Evolutionary conservation across 2,797 vertebrate genomes (phyloP), one percentile per base, ranked within the genome.

Genomic region (Delichon dasypus): DNA sequence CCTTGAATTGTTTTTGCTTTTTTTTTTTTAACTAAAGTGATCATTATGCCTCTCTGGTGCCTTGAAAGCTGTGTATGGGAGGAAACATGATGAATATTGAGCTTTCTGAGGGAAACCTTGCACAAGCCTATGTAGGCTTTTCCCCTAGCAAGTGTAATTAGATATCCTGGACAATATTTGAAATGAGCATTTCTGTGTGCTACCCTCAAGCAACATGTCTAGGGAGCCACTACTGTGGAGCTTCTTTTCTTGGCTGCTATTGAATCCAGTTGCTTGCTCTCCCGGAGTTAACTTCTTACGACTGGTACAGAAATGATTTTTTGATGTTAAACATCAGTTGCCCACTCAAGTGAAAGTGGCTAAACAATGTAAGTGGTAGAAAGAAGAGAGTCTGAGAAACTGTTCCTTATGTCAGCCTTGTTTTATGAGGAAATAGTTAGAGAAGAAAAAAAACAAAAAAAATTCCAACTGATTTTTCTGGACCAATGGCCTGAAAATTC

Each of bases 31-130:
- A 61, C 65, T 85, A 5, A 80, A 71, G 53, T 36, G 36, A 27
- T 83, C 17, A 7, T 80, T 91, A 85, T 77, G 29, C 4, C 50
- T 16, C 30, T 76, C n/a, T 76, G 21, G 25, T 82, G 34, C 38
- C 50, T 62, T 58, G 50, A 65, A 65, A 83, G 34, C 32, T 40
- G 16, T 0, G 0, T 38, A 7, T 3, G 1, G 60, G 75, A 81
- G 55, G 42, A 61, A 92, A n/a, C 1, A 0, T 51, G 57, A 48
- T 18, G 20, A 57, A 60, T 21, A 21, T 2, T 14, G 42, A 86
- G 21, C 14, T 73, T 87, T 82, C 42, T 51, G 53, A 62, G 42
- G 45, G 26, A 84, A 81, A 50, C 47, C 26, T 71, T 90, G 44
- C 58, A 81, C 29, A 32, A 40, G 34, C 16, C 5, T 9, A 6